These are phyloP conservation scores for Oryzias sinensis DNA, from an alignment of 2,797 vertebrate genomes.

Conservation along the genomic window DNA sequence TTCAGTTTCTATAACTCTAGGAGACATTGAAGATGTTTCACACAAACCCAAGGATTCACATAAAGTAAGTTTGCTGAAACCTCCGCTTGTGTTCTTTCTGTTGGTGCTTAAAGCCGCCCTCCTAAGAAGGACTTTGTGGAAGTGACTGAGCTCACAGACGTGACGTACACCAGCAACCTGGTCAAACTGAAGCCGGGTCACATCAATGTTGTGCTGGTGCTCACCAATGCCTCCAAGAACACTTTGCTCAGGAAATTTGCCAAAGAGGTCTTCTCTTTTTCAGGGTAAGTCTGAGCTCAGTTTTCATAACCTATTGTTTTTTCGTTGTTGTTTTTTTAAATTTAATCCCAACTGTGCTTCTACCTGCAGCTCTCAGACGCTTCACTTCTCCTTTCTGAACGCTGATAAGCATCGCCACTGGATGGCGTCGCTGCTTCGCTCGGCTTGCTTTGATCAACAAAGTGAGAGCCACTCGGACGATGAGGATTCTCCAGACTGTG, in stretches of 20 bases:
- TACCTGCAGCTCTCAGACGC: conserved; percentile 81
- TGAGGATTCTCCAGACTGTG: conserved; percentile 78
- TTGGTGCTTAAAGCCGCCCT: conserved; percentile 69
- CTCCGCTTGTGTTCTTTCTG: neutral
- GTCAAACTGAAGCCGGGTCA: conserved; percentile 91
- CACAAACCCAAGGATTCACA: too few relatives aligned
- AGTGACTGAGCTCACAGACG: conserved; percentile 91
- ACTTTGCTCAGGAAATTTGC: conserved; percentile 90
- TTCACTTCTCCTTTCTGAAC: conserved; percentile 96
- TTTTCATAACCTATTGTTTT: neutral
- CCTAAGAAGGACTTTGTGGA: conserved; percentile 94
- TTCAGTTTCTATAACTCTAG: too few relatives aligned
- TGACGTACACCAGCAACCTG: conserved; percentile 92
- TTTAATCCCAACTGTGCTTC: neutral
- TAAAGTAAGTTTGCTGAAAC: too few relatives aligned
- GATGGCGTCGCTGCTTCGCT: conserved; percentile 86
- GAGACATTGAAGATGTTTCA: too few relatives aligned
- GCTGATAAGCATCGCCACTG: conserved; percentile 90
- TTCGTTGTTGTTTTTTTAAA: neutral
- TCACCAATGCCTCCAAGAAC: conserved; percentile 87
- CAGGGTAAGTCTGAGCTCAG: conserved; percentile 78
- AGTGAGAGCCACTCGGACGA: conserved; percentile 55
- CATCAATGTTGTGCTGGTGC: conserved; percentile 92
- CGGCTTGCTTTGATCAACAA: conserved; percentile 70
- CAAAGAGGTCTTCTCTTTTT: conserved; percentile 92